These are phyloP conservation scores for Caenorhabditis sinica DNA, from an alignment of 2,888 invertebrate genomes.

Conservation along the genomic window DNA sequence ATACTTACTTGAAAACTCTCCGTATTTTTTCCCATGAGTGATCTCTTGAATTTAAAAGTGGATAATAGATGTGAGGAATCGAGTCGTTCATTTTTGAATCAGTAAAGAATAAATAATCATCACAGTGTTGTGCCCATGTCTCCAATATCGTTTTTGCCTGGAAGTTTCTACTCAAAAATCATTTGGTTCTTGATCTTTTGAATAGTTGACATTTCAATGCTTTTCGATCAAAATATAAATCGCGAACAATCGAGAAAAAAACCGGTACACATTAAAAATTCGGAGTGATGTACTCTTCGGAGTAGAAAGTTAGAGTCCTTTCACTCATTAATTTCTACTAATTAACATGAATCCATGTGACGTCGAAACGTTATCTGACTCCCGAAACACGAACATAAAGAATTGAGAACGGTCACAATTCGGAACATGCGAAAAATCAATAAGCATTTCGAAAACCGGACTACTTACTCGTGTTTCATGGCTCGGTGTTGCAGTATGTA, in stretches of 20 bases:
- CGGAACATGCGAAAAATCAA: neutral
- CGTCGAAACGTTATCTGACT: neutral
- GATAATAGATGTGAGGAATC: constrained; percentile 76
- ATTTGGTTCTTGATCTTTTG: too few species aligned
- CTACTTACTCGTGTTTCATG: constrained; percentile 74
- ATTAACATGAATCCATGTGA: constrained; percentile 17
- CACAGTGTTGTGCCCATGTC: constrained; percentile 78
- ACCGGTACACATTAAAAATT: constrained; percentile 31
- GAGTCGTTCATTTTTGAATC: constrained; percentile 74
- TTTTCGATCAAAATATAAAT: neutral
- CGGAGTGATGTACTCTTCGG: constrained; percentile 31
- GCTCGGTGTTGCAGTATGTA: constrained; percentile 78
- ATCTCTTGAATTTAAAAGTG: constrained; percentile 71
- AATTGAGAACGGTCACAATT: neutral
- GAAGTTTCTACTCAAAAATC: constrained; percentile 27
- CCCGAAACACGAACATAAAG: neutral
- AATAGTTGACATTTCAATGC: neutral
- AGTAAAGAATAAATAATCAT: constrained; percentile 77
- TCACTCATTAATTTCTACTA: constrained; percentile 7
- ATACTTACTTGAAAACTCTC: constrained; percentile 71
- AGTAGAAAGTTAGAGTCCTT: constrained; percentile 25
- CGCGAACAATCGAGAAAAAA: constrained; percentile 18
- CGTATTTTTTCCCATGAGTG: constrained; percentile 81
- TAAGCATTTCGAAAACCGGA: neutral
- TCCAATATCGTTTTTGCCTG: constrained; percentile 74